Percentiles rank a stretch among this genome's conserved stretches.
Conservation (phyloP, 2,797 vertebrate genomes). For the Vireo griseus region DNA sequence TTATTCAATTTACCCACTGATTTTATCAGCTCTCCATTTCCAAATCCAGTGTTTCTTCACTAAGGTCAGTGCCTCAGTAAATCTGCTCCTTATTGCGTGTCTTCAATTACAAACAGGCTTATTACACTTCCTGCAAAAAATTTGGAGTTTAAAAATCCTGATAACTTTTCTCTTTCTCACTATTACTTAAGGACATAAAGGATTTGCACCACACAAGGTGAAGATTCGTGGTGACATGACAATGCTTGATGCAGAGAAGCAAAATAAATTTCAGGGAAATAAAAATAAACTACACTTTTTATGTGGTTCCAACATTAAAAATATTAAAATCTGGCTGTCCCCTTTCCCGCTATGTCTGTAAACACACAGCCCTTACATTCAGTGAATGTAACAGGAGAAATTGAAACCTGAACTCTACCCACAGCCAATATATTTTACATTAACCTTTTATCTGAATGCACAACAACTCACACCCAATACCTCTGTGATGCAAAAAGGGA, state of each 20-base stretch:
- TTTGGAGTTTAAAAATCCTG: neutral
- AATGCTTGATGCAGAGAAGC: neutral
- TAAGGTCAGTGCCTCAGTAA: neutral
- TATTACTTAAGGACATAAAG: neutral
- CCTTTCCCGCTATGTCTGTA: neutral
- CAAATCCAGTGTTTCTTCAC: neutral
- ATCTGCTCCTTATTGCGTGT: neutral
- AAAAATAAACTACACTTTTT: neutral
- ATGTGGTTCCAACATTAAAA: neutral
- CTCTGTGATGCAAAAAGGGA: neutral
- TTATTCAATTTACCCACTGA: neutral
- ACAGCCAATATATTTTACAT: neutral
- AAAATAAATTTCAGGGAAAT: neutral
- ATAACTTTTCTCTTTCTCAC: neutral
- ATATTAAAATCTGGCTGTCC: neutral
- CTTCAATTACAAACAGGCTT: neutral
- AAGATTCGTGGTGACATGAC: neutral
- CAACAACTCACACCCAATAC: neutral
- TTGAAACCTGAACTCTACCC: neutral
- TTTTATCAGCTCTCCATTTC: neutral
- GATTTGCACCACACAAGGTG: neutral
- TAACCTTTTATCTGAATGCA: neutral
- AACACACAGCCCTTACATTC: neutral
- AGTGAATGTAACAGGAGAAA: neutral
- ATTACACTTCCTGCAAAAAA: neutral